phyloP scores from a whole-genome alignment of 2,888 invertebrate genomes.

The Agonopterix subpropinquella region DNA sequence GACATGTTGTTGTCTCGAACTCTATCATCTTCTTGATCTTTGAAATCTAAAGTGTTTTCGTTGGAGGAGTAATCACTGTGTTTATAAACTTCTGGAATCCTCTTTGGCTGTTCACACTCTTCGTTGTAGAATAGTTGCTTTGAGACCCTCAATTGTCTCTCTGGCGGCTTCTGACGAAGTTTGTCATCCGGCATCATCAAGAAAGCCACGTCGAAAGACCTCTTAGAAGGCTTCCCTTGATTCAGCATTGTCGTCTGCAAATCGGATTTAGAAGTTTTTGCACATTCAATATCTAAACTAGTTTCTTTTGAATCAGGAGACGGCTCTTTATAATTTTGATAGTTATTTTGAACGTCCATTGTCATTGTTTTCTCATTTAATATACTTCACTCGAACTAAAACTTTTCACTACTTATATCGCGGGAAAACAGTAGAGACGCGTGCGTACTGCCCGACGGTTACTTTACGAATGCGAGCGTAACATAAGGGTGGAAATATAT shows the following conservation, averaged over 20 bases:
- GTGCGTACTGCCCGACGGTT: slow-evolving; percentile 60
- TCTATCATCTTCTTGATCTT: slow-evolving; percentile 61
- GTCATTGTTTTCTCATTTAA: slow-evolving; percentile 77
- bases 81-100: slow-evolving; percentile 62
- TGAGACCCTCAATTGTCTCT: slow-evolving; percentile 70
- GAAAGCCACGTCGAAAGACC: slow-evolving; percentile 94
- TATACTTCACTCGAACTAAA: slow-evolving; percentile 48
- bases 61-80: slow-evolving; percentile 54
- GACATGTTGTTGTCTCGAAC: slow-evolving; percentile 62
- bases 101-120: slow-evolving; percentile 65
- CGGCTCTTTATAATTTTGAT: slow-evolving; percentile 64
- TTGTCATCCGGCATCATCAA: slow-evolving; percentile 92
- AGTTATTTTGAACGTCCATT: slow-evolving; percentile 80
- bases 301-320: slow-evolving; percentile 67
- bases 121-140: slow-evolving; percentile 66
- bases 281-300: slow-evolving; percentile 62
- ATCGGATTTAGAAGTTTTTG: slow-evolving; percentile 63
- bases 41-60: slow-evolving; percentile 49
- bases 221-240: slow-evolving; percentile 74
- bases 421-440: slow-evolving; percentile 41
- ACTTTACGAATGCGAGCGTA: slow-evolving; percentile 62
- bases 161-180: slow-evolving; percentile 78
- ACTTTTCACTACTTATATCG: slow-evolving; percentile 69
- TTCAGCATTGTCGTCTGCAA: slow-evolving; percentile 53
- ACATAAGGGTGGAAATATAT: slow-evolving; percentile 74